phyloP scores from a whole-genome alignment of 2,113 vertebrate genomes.

The Malurus melanocephalus region DNA sequence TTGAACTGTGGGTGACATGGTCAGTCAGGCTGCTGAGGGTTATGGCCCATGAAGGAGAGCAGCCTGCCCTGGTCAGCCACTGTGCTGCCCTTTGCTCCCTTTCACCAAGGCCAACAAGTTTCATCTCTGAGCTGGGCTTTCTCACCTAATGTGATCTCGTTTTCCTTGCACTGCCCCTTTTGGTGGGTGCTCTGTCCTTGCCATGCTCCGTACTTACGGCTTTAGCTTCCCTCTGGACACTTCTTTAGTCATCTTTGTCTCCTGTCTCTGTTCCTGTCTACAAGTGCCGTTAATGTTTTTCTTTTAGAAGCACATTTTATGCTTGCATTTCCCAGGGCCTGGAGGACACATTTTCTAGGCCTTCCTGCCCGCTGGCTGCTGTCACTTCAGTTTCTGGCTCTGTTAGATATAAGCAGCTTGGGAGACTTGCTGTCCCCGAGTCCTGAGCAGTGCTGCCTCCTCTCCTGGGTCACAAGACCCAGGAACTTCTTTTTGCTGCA shows the following conservation, averaged over 20 bases:
- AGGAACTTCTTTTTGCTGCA: not conserved
- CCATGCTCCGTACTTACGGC: not conserved
- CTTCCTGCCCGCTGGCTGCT: not conserved
- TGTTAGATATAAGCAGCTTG: not conserved
- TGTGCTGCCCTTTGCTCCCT: not conserved
- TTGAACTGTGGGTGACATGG: not conserved
- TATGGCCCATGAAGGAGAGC: not conserved
- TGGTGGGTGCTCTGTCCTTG: not conserved
- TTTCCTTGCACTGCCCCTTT: not conserved
- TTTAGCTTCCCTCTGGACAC: not conserved
- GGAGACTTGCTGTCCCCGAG: not conserved
- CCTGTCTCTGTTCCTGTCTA: not conserved
- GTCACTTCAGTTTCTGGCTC: not conserved
- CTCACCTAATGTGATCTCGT: rapidly evolving
- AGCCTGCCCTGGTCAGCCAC: not conserved
- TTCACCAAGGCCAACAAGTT: not conserved
- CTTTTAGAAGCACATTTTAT: not conserved
- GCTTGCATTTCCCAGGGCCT: not conserved
- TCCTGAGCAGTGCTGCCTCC: not conserved
- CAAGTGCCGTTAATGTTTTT: not conserved
- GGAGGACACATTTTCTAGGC: not conserved
- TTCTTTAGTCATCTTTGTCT: not conserved
- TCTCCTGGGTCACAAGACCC: not conserved
- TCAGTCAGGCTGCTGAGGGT: not conserved
- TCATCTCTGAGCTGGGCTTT: not conserved